Conservation (phyloP, 2,113 vertebrate genomes). For the Oncorhynchus gorbuscha region DNA sequence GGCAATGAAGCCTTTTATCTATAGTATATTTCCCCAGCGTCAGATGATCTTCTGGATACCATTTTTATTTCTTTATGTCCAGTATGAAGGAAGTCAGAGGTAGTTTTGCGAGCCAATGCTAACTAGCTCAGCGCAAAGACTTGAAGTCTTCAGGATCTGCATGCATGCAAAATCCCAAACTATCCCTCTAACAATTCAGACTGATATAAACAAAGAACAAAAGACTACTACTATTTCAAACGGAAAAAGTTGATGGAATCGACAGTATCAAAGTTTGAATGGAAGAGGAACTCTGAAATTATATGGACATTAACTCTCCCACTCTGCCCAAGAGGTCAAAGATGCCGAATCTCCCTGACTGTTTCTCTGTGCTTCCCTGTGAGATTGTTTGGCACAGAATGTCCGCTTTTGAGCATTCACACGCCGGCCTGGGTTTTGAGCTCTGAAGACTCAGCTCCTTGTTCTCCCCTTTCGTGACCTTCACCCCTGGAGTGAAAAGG, state of each 20-base stretch:
- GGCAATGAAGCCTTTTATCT: no score
- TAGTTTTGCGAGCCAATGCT: no score
- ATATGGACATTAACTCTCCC: neutral
- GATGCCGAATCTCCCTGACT: neutral
- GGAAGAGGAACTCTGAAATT: neutral
- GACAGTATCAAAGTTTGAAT: neutral
- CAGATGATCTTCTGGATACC: no score
- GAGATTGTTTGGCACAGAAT: slow-evolving; percentile 26
- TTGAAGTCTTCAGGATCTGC: no score
- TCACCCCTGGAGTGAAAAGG: slow-evolving; percentile 49
- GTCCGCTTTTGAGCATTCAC: slow-evolving; percentile 21
- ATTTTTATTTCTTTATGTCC: no score
- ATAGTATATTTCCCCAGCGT: no score
- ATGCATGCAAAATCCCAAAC: no score
- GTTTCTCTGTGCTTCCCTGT: neutral
- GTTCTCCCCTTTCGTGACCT: slow-evolving; percentile 37
- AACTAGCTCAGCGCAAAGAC: no score
- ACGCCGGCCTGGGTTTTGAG: neutral
- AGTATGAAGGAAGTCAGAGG: no score
- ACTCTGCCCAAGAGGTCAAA: neutral
- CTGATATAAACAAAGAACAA: no score
- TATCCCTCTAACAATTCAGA: no score
- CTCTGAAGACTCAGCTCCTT: slow-evolving; percentile 20
- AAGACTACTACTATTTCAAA: no score
- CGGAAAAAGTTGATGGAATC: neutral